These are phyloP conservation scores for Hormiphora californensis DNA, from an alignment of 37 sponge, comb jelly and placozoan species.

Conservation along the genomic window DNA sequence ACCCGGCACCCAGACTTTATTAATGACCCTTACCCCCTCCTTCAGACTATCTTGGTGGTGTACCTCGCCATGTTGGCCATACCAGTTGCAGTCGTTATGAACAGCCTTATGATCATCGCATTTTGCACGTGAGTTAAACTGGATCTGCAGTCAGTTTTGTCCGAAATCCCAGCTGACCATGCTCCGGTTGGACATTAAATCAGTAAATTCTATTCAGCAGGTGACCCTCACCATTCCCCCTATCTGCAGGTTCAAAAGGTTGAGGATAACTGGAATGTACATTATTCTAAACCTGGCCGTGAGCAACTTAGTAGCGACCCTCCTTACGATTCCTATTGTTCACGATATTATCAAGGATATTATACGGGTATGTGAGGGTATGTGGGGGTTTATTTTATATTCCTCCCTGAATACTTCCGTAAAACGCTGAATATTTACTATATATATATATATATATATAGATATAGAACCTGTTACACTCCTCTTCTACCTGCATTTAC, in stretches of 20 bases:
- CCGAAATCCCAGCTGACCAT: too few relatives aligned
- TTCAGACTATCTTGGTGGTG: background rate
- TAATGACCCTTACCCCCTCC: too few relatives aligned
- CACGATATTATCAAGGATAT: background rate
- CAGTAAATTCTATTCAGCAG: too few relatives aligned
- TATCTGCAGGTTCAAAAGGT: background rate
- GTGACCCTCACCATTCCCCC: background rate
- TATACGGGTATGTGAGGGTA: background rate
- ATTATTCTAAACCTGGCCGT: background rate
- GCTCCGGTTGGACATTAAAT: too few relatives aligned
- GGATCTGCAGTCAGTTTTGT: too few relatives aligned
- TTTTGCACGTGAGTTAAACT: constrained; percentile 14
- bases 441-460: too few relatives aligned
- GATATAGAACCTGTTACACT: too few relatives aligned
- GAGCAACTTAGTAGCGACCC: background rate
- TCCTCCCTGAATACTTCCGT: too few relatives aligned
- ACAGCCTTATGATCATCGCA: constrained; percentile 13
- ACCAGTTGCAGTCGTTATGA: constrained; percentile 6
- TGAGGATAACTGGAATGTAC: constrained; percentile 22
- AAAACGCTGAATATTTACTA: too few relatives aligned
- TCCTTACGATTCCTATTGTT: background rate
- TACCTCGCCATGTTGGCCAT: background rate
- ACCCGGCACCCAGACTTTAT: too few relatives aligned
- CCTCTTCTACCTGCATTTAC: too few relatives aligned
- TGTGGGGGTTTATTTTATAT: too few relatives aligned